Conservation (phyloP, 2,888 invertebrate species). For the Andrena dorsata region DNA sequence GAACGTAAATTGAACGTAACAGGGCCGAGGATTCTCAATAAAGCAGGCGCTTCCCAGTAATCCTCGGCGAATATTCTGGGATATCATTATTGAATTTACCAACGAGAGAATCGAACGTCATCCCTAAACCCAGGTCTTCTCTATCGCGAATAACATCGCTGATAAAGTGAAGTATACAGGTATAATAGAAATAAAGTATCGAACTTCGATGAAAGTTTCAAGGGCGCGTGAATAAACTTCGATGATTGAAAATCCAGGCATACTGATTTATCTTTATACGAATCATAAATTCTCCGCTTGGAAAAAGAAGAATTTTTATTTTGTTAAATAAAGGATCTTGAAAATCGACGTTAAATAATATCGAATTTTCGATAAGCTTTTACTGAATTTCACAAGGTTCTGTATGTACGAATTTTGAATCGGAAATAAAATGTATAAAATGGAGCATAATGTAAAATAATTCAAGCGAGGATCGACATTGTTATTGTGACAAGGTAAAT, state of each 20-base stretch:
- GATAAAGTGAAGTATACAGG: background rate
- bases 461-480: too few relatives aligned
- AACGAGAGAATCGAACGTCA: background rate
- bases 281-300: too few relatives aligned
- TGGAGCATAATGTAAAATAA: too few relatives aligned
- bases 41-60: background rate
- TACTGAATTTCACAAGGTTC: too few relatives aligned
- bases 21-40: background rate
- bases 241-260: background rate
- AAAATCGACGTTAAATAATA: too few relatives aligned
- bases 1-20: background rate
- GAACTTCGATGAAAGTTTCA: background rate
- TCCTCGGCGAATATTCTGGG: background rate
- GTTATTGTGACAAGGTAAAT: background rate
- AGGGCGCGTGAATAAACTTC: background rate
- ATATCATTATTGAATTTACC: conserved; percentile 2
- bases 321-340: too few relatives aligned
- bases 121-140: background rate
- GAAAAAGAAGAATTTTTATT: too few relatives aligned
- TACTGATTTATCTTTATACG: too few relatives aligned
- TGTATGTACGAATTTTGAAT: too few relatives aligned
- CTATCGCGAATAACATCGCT: background rate
- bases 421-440: too few relatives aligned
- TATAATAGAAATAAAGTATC: background rate
- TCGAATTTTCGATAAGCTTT: too few relatives aligned